phyloP scores from a whole-genome alignment of 2,888 invertebrate species.

The Cosmopolites sordidus region DNA sequence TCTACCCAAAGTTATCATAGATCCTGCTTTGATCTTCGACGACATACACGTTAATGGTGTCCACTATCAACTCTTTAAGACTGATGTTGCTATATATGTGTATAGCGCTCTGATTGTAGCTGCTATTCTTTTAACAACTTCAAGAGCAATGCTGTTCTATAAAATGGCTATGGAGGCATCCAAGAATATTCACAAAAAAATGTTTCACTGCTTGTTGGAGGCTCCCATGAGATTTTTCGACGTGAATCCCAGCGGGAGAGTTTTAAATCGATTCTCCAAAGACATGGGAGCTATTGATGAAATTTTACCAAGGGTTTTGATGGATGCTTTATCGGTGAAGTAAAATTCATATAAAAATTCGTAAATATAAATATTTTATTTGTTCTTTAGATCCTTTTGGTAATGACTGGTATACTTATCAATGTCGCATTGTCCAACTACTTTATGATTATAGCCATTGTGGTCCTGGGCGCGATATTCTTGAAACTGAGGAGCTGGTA shows the following conservation, averaged over 20 bases:
- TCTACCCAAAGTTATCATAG: too few species aligned
- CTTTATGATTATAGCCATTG: slow-evolving; percentile 58
- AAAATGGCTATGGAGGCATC: slow-evolving; percentile 72
- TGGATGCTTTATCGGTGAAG: slow-evolving; percentile 60
- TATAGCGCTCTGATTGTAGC: slow-evolving; percentile 56
- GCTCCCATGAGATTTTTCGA: slow-evolving; percentile 71
- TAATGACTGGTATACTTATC: slow-evolving; percentile 64
- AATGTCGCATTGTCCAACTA: slow-evolving; percentile 67
- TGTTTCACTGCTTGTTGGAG: slow-evolving; percentile 67
- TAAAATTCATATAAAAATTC: background rate
- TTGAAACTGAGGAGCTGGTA: slow-evolving; percentile 61
- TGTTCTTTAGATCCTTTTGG: slow-evolving; percentile 58
- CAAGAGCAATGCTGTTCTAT: slow-evolving; percentile 66
- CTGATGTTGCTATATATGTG: slow-evolving; percentile 40
- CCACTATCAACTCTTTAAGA: slow-evolving; percentile 29
- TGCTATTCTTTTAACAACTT: slow-evolving; percentile 58
- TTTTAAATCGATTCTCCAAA: slow-evolving; percentile 77
- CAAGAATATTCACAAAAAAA: slow-evolving; percentile 66
- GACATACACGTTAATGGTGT: slow-evolving; percentile 22
- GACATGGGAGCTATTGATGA: slow-evolving; percentile 79
- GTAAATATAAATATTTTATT: background rate
- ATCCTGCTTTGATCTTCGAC: slow-evolving; percentile 22
- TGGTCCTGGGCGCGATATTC: slow-evolving; percentile 59
- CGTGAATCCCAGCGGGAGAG: slow-evolving; percentile 73
- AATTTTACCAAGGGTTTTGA: slow-evolving; percentile 59